Conservation (phyloP, 2,888 invertebrate genomes). For the Drosophila villosipedis region DNA sequence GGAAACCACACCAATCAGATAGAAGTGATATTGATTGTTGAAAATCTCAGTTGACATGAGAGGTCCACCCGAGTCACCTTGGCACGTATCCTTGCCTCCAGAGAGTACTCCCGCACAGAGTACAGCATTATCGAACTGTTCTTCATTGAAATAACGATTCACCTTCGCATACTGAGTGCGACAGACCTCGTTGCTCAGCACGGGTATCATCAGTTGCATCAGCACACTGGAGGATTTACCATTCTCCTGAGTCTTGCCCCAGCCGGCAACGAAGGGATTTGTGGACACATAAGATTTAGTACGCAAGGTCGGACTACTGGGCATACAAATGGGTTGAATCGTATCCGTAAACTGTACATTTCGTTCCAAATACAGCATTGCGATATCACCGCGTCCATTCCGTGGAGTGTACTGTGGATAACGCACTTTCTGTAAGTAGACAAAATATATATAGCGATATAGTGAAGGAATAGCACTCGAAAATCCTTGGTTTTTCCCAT, state of each 20-base stretch:
- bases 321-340: slow-evolving; percentile 92
- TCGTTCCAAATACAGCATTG: slow-evolving; percentile 88
- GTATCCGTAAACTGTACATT: slow-evolving; percentile 87
- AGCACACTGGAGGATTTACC: slow-evolving; percentile 89
- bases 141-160: slow-evolving; percentile 67
- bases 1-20: slow-evolving; percentile 89
- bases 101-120: slow-evolving; percentile 83
- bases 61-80: slow-evolving; percentile 85
- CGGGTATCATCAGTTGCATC: slow-evolving; percentile 90
- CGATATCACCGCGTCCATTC: slow-evolving; percentile 91
- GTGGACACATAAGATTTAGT: slow-evolving; percentile 87
- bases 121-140: slow-evolving; percentile 83
- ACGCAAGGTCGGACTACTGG: slow-evolving; percentile 86
- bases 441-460: not conserved
- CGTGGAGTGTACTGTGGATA: slow-evolving; percentile 77
- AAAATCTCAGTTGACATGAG: slow-evolving; percentile 82
- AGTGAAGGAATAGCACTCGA: not conserved
- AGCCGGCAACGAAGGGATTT: slow-evolving; percentile 90
- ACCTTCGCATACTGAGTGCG: slow-evolving; percentile 79
- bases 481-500: not conserved
- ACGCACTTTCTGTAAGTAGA: slow-evolving; percentile 54
- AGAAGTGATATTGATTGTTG: slow-evolving; percentile 71
- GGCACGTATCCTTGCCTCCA: slow-evolving; percentile 84
- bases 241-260: slow-evolving; percentile 84
- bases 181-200: slow-evolving; percentile 88